A percentile compares a stretch with the other conserved stretches of the same genome.
Evolutionary conservation across 2,797 vertebrate species (phyloP).

Genomic region (Bradypus variegatus): DNA sequence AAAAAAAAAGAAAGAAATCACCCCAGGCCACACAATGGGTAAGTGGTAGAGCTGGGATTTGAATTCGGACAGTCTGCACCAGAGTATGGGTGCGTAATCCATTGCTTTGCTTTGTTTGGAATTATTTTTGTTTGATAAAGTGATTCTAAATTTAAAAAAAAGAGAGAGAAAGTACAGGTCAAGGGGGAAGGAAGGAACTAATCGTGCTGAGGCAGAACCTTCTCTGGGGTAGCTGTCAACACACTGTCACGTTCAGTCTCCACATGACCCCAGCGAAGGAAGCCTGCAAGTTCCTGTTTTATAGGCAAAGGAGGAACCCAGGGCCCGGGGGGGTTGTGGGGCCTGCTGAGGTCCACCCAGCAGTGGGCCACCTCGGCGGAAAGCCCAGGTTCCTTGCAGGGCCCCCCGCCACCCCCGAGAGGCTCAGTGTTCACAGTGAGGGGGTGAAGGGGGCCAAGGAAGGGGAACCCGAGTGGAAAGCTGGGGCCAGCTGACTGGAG

Average conservation of each 20-base stretch:
- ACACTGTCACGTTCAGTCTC: neutral
- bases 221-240: neutral
- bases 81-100: no score
- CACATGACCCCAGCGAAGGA: rapidly evolving
- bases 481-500: neutral
- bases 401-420: neutral
- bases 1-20: no score
- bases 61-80: no score
- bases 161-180: neutral
- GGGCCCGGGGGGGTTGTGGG: neutral
- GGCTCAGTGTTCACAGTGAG: neutral
- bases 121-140: no score
- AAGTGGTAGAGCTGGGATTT: no score
- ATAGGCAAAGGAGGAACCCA: neutral
- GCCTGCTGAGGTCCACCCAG: neutral
- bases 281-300: neutral
- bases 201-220: neutral
- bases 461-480: neutral
- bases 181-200: rapidly evolving
- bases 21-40: no score
- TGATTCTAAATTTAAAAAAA: no score
- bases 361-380: no score
- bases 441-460: neutral
- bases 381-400: neutral
- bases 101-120: no score